Evolutionary conservation across 2,888 invertebrate species (phyloP).

Genomic region (Caenorhabditis sinica): DNA sequence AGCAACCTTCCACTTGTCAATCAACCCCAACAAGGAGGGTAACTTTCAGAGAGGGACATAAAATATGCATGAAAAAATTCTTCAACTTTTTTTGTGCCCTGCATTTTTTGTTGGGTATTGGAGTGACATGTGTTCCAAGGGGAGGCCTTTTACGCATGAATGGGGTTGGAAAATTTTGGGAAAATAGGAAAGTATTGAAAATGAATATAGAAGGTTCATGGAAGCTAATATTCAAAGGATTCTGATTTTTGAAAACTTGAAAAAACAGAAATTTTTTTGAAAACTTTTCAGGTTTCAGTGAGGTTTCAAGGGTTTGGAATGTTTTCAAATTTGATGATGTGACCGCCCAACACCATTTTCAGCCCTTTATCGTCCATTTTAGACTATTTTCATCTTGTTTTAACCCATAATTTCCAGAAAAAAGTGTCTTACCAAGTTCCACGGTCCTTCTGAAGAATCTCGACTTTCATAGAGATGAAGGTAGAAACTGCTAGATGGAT

Average conservation of each 20-base stretch:
- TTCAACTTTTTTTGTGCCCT: slow-evolving; percentile 10
- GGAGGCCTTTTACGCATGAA: slow-evolving; percentile 26
- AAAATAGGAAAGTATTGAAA: too few species aligned
- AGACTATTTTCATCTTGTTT: too few species aligned
- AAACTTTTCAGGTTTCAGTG: too few species aligned
- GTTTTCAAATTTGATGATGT: too few species aligned
- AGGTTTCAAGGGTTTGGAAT: background rate
- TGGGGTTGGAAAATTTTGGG: too few species aligned
- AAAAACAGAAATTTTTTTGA: too few species aligned
- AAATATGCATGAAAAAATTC: slow-evolving; percentile 40
- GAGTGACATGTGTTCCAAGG: slow-evolving; percentile 16
- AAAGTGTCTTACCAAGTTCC: slow-evolving; percentile 78
- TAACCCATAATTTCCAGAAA: background rate
- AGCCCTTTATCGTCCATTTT: too few species aligned
- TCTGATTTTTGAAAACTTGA: too few species aligned
- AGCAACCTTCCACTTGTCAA: background rate
- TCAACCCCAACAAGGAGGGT: background rate
- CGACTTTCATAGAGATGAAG: slow-evolving; percentile 73
- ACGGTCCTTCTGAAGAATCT: slow-evolving; percentile 70
- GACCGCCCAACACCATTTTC: too few species aligned
- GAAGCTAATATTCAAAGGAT: too few species aligned
- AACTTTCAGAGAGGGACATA: background rate
- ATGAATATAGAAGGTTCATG: too few species aligned
- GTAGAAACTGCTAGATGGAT: slow-evolving; percentile 32
- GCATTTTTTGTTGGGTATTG: background rate